Base-by-base conservation (phyloP, 2,113 vertebrate species). In the Rhombomys opimus region DNA sequence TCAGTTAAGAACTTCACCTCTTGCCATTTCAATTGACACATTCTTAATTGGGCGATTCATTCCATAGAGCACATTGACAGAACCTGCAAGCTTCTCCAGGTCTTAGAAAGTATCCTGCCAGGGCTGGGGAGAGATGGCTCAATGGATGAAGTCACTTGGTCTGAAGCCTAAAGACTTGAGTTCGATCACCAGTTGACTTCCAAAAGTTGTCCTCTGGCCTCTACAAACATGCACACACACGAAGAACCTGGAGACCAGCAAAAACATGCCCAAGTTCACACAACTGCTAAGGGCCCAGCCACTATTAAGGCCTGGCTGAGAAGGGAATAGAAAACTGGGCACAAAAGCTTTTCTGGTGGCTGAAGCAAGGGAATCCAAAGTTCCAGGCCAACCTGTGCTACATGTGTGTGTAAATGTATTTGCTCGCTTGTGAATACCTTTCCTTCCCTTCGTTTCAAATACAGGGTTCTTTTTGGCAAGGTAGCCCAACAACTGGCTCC, bases 1-100 rank as follows among this genome's bases (percentile, higher is more conserved):
- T 95, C 86, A 90, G 77, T 95, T 92, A 88, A 96, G 93, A 86
- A 92, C 75, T 88, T 97, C 73, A 87, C 85, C 73, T 95, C 92
- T 95, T 78, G 88, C 75, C 92, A 46, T 57, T 82, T 90, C 87
- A 87, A 8, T 50, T 73, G 88, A 88, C 67, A 41, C 67, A 50
- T 30, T 89, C 95, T 92, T 81, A 77, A 90, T 73, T 67, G 59
- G 88, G 50, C 73, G 67, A 73, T 67, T 63, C 54, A n/a, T 67
- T 63, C 82, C 72, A 85, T 72, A 59, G 75, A 87, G 63, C 54
- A 77, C 73, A 2, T 23, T 85, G 90, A 88, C n/a, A 92, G 73
- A 67, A 80, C 77, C 57, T 75, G 78, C 5, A n/a, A 30, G 30
- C 52, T 17, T 81, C 46, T 80, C 59, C 12, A 52, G 30, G 38